Conservation (phyloP, 2,797 vertebrate species). For the Perodicticus potto region DNA sequence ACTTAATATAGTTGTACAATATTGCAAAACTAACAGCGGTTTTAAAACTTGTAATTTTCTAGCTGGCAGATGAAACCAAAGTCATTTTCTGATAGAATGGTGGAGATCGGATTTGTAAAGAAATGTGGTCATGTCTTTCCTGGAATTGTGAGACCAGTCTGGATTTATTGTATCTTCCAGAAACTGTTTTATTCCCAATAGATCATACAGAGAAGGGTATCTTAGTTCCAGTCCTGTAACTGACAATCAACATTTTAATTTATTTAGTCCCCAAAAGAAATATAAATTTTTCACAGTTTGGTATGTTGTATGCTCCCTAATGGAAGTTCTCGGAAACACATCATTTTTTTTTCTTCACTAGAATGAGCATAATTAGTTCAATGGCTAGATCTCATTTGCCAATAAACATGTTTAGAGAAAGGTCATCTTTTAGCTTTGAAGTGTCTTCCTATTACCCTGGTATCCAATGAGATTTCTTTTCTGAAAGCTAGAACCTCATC, state of each 20-base stretch:
- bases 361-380: neutral
- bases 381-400: neutral
- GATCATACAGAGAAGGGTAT: neutral
- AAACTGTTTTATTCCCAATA: neutral
- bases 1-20: neutral
- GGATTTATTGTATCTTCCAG: conserved; percentile 51
- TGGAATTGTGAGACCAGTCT: neutral
- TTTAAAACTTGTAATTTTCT: neutral
- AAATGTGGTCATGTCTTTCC: neutral
- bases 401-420: neutral
- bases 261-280: conserved; percentile 54
- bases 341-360: neutral
- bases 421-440: neutral
- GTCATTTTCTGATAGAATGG: neutral
- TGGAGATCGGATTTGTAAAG: neutral
- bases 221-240: conserved; percentile 21
- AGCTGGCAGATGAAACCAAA: neutral
- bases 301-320: neutral
- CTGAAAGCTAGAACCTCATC: neutral
- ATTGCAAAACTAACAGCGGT: neutral
- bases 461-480: neutral
- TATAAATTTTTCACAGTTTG: neutral
- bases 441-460: neutral
- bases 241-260: conserved; percentile 47
- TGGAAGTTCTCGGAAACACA: conserved; percentile 22